Conservation (phyloP, 2,113 vertebrate genomes). For the Psephotus haematonotus region DNA sequence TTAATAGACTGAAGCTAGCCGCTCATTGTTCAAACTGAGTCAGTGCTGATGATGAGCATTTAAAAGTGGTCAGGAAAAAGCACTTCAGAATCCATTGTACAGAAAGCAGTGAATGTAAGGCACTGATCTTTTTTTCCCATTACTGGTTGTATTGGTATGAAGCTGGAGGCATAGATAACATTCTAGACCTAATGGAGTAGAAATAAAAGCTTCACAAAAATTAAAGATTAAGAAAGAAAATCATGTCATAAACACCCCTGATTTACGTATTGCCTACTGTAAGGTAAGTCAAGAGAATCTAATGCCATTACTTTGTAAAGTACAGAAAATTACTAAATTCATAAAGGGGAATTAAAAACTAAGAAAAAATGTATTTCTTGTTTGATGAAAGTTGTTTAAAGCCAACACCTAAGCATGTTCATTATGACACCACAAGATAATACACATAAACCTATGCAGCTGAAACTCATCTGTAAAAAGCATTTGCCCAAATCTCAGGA, state of each 20-base stretch:
- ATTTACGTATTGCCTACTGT: background rate
- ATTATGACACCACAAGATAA: background rate
- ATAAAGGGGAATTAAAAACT: background rate
- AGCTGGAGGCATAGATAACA: background rate
- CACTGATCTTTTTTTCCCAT: background rate
- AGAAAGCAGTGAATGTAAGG: background rate
- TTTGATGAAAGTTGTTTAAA: background rate
- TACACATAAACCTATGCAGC: background rate
- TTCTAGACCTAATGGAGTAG: background rate
- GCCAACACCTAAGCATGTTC: background rate
- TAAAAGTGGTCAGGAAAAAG: conserved; percentile 4
- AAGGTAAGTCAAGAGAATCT: background rate
- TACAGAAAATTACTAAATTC: background rate
- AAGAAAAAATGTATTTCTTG: background rate
- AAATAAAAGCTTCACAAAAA: background rate
- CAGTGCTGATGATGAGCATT: conserved; percentile 1
- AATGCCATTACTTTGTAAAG: background rate
- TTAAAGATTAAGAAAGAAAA: background rate
- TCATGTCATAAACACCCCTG: background rate
- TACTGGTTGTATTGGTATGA: background rate
- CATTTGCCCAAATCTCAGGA: background rate
- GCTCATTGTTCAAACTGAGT: conserved; percentile 19
- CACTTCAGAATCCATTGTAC: background rate
- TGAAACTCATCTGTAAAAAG: background rate
- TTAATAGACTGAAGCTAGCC: conserved; percentile 8